Percentiles rank a stretch among this genome's conserved stretches.
phyloP scores from a whole-genome alignment of 2,888 invertebrate species.

The Hemistola chrysoprasaria region DNA sequence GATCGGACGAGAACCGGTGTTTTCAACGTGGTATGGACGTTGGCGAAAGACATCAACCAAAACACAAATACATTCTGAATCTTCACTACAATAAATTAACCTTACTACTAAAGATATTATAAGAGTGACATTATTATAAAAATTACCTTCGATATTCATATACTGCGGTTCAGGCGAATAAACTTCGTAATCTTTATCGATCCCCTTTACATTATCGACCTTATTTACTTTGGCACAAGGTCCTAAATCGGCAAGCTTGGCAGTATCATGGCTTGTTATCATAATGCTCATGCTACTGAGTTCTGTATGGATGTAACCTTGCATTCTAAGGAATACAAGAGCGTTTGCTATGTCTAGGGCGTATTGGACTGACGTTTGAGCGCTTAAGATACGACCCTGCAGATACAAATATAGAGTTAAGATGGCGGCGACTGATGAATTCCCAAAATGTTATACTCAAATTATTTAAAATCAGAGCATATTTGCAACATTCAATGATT shows the following conservation, averaged over 20 bases:
- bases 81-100: constrained; percentile 15
- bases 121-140: background rate
- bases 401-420: too few species aligned
- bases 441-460: too few species aligned
- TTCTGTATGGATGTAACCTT: constrained; percentile 71
- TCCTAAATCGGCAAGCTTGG: constrained; percentile 70
- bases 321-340: constrained; percentile 71
- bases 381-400: constrained; percentile 67
- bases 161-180: constrained; percentile 70
- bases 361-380: constrained; percentile 66
- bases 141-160: constrained; percentile 66
- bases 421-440: too few species aligned
- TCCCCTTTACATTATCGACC: constrained; percentile 21
- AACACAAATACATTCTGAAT: too few species aligned
- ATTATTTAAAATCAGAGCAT: too few species aligned
- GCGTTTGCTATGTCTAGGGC: constrained; percentile 71
- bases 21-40: constrained; percentile 35
- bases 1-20: constrained; percentile 64
- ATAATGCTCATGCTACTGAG: constrained; percentile 66
- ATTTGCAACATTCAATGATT: too few species aligned
- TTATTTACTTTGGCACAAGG: constrained; percentile 49
- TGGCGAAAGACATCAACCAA: constrained; percentile 24
- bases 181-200: constrained; percentile 45
- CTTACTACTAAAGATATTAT: background rate
- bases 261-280: constrained; percentile 64